A percentile compares a stretch with the other conserved stretches of the same genome.
These are phyloP conservation scores for Ellobium chinense DNA, from an alignment of 2,888 invertebrate species.

Conservation along the genomic window DNA sequence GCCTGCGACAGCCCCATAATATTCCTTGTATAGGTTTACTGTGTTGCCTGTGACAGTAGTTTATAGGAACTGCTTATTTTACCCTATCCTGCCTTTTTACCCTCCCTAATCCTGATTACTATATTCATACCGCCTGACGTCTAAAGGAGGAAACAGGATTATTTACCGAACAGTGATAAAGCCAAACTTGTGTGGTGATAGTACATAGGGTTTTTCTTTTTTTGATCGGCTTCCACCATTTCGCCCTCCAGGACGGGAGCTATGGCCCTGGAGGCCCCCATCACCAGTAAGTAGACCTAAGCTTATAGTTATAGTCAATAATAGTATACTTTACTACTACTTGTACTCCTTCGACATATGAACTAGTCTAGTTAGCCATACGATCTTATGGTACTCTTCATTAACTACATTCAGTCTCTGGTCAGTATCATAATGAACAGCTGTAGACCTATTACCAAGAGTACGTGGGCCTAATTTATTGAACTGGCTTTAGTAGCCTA, in stretches of 20 bases:
- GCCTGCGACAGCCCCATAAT: not conserved
- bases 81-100: not conserved
- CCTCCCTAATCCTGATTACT: constrained; percentile 20
- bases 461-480: too few species aligned
- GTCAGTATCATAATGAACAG: too few species aligned
- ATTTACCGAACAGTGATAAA: constrained; percentile 28
- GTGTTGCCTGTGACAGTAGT: constrained; percentile 7
- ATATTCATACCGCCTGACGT: constrained; percentile 9
- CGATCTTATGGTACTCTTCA: too few species aligned
- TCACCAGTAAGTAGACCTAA: constrained; percentile 51
- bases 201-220: too few species aligned
- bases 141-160: constrained; percentile 15
- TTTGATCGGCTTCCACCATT: constrained; percentile 77
- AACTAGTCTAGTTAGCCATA: too few species aligned
- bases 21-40: not conserved
- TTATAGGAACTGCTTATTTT: not conserved
- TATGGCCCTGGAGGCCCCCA: constrained; percentile 80
- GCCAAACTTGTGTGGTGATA: constrained; percentile 16
- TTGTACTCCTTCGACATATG: too few species aligned
- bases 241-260: constrained; percentile 81
- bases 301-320: too few species aligned
- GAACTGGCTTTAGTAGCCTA: too few species aligned
- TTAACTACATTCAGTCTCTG: too few species aligned
- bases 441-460: too few species aligned
- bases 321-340: too few species aligned